Evolutionary conservation across 1,140 invertebrate species (phyloP).

Genomic region (Brachionus angularis): DNA sequence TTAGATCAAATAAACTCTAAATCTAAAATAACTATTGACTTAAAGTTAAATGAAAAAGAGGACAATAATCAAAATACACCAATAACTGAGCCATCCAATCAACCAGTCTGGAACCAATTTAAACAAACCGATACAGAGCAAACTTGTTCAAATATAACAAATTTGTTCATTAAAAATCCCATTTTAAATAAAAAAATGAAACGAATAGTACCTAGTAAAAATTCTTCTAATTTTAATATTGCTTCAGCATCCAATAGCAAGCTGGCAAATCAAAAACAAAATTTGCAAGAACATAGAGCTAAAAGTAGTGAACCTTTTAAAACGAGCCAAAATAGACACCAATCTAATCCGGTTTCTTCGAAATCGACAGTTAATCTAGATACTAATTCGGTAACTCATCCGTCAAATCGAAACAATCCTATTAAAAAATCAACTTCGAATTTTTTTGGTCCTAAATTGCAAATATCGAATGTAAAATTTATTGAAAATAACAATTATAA

Average conservation of each 20-base stretch:
- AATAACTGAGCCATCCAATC: too few species aligned
- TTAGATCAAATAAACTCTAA: not conserved
- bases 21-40: not conserved
- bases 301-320: not conserved
- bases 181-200: not conserved
- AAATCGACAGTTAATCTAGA: not conserved
- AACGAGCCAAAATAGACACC: not conserved
- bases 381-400: constrained; percentile 18
- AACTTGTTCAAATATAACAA: too few species aligned
- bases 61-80: constrained; percentile 10
- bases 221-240: too few species aligned
- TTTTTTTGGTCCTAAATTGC: constrained; percentile 23
- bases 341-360: not conserved
- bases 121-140: too few species aligned
- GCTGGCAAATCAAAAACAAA: not conserved
- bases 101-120: too few species aligned
- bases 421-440: not conserved
- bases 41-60: not conserved
- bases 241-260: too few species aligned
- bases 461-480: not conserved
- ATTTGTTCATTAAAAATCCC: too few species aligned
- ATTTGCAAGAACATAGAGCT: not conserved
- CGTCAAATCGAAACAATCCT: not conserved
- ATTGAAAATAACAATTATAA: not conserved
- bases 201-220: too few species aligned